A percentile compares a stretch with the other conserved stretches of the same genome.
phyloP scores from a whole-genome alignment of 2,888 invertebrate species.

The Pollenia labialis region DNA sequence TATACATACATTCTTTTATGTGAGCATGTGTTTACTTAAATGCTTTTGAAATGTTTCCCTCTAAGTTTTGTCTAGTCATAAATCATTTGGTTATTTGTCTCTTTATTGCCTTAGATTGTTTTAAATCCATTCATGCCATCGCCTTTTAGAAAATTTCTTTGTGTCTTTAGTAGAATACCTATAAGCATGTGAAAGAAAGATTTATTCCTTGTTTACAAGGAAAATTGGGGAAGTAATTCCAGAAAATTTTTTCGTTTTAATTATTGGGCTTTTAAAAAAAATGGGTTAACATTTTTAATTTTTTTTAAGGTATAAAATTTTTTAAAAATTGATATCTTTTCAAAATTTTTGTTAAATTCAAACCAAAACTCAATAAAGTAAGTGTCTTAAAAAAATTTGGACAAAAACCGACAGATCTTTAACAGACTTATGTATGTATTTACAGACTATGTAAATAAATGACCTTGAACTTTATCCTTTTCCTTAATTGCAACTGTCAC shows the following conservation, averaged over 20 bases:
- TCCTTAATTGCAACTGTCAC: too few relatives aligned
- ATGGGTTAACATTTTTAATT: too few relatives aligned
- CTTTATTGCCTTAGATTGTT: constrained; percentile 71
- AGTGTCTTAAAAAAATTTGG: too few relatives aligned
- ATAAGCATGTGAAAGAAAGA: constrained; percentile 55
- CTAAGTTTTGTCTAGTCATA: constrained; percentile 60
- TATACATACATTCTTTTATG: neutral
- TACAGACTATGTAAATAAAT: too few relatives aligned
- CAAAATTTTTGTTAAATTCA: too few relatives aligned
- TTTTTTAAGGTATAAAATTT: too few relatives aligned
- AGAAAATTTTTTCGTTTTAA: neutral
- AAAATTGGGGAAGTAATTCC: constrained; percentile 22
- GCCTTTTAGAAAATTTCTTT: constrained; percentile 62
- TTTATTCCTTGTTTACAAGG: constrained; percentile 58
- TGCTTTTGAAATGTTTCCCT: constrained; percentile 2
- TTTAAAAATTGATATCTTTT: too few relatives aligned
- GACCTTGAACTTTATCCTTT: too few relatives aligned
- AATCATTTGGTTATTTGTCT: constrained; percentile 70
- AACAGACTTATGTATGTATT: too few relatives aligned
- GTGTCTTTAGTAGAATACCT: constrained; percentile 55
- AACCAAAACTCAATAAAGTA: too few relatives aligned
- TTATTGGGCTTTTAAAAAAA: too few relatives aligned
- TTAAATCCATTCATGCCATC: constrained; percentile 68
- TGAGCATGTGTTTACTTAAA: neutral
- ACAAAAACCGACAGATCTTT: too few relatives aligned